A percentile compares a stretch with the other conserved stretches of the same genome.
phyloP scores from a whole-genome alignment of 2,113 vertebrate genomes.

The Rhegmatorhina hoffmannsi region DNA sequence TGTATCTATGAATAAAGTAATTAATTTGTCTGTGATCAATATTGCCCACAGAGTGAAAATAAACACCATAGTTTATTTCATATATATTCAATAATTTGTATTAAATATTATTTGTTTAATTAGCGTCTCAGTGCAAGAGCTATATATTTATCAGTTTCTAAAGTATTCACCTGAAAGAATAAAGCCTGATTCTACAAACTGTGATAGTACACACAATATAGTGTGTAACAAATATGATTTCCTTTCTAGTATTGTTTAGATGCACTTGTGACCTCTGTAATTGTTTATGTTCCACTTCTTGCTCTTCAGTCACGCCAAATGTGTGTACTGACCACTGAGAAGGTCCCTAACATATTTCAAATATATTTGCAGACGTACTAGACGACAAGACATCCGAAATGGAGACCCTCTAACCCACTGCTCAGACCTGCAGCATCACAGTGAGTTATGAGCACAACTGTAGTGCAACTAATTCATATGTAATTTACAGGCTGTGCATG shows the following conservation, averaged over 20 bases:
- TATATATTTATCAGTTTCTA: neutral
- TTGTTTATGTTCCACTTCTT: neutral
- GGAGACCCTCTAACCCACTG: constrained; percentile 97
- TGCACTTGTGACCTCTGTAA: neutral
- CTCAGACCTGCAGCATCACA: constrained; percentile 91
- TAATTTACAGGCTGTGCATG: neutral
- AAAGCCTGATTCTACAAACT: neutral
- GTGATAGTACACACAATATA: neutral
- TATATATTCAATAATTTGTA: neutral
- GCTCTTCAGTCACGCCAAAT: neutral
- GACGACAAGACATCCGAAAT: constrained; percentile 95
- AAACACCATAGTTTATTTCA: neutral
- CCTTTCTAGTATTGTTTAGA: neutral
- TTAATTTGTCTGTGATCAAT: neutral
- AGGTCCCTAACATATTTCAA: constrained; percentile 29
- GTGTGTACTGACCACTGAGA: neutral
- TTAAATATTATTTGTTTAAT: neutral
- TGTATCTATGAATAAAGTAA: neutral
- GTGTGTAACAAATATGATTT: neutral
- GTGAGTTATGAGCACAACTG: constrained; percentile 69
- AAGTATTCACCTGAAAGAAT: neutral
- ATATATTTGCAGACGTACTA: constrained; percentile 85
- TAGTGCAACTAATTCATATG: neutral
- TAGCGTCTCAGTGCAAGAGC: neutral
- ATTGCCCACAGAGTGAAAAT: neutral